A percentile compares a stretch with the other conserved stretches of the same genome.
phyloP scores from a whole-genome alignment of 1,140 invertebrate species.

The Bombyx mori region DNA sequence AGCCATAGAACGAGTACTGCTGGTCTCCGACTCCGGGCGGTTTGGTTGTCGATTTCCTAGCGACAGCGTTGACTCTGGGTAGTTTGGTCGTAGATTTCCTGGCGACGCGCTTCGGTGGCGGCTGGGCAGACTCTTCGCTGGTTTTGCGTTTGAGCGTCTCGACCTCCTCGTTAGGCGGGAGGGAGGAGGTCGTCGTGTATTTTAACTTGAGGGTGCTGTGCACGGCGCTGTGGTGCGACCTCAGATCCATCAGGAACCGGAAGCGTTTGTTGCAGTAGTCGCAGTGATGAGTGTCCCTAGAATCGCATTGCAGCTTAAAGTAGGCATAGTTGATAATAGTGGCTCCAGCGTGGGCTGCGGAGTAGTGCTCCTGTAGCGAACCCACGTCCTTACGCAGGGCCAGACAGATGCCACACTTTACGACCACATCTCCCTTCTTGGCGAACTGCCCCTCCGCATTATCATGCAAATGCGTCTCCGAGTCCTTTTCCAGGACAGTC shows the following conservation, averaged over 20 bases:
- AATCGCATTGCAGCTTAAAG: slow-evolving; percentile 22
- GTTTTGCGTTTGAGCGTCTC: slow-evolving; percentile 13
- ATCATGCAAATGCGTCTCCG: slow-evolving; percentile 21
- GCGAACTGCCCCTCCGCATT: slow-evolving; percentile 21
- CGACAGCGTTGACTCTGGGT: slow-evolving; percentile 23
- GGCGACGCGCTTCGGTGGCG: slow-evolving; percentile 28
- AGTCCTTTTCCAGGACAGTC: slow-evolving; percentile 13
- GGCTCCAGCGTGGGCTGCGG: slow-evolving; percentile 16
- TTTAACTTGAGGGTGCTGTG: slow-evolving; percentile 14
- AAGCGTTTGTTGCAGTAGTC: slow-evolving; percentile 24
- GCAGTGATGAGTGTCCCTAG: slow-evolving; percentile 18
- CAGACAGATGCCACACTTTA: slow-evolving; percentile 35
- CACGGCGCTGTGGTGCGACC: slow-evolving; percentile 18
- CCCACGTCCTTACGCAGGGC: slow-evolving; percentile 18
- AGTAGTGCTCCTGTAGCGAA: slow-evolving; percentile 26
- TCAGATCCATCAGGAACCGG: slow-evolving; percentile 24
- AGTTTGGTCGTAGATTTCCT: slow-evolving; percentile 50
- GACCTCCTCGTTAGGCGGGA: slow-evolving; percentile 1
- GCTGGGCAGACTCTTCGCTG: slow-evolving; percentile 9
- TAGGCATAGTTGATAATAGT: slow-evolving; percentile 23
- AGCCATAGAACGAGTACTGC: slow-evolving; percentile 42
- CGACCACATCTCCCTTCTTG: slow-evolving; percentile 30
- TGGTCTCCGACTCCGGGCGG: slow-evolving; percentile 19
- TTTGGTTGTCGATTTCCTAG: slow-evolving; percentile 51
- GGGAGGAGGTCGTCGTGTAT: slow-evolving; percentile 1